Percentiles rank a stretch among this genome's conserved stretches.
Conservation (phyloP, 30 jellyfish, hydroid and myxozoan genomes). For the Cassiopea xamachana region DNA sequence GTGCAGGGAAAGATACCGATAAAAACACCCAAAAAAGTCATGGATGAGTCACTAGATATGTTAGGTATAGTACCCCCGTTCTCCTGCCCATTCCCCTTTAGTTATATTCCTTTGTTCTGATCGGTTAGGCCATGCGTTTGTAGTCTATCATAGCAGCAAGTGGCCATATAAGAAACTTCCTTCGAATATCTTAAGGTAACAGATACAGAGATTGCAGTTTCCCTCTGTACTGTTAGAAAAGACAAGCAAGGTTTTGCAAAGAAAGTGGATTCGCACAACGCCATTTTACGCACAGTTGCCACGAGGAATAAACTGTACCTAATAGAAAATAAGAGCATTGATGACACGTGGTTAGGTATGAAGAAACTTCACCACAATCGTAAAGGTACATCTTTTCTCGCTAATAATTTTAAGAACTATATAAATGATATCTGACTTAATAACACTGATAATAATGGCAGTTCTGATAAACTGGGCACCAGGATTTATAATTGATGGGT, state of each 20-base stretch:
- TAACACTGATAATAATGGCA: conserved; percentile 13
- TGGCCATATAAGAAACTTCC: no score
- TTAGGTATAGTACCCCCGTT: no score
- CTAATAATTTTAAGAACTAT: conserved; percentile 18
- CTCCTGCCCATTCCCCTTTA: no score
- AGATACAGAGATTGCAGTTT: neutral
- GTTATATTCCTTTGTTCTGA: no score
- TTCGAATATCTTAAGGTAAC: no score
- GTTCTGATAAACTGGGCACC: conserved; percentile 13
- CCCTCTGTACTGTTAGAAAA: conserved; percentile 9
- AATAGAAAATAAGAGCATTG: conserved; percentile 2
- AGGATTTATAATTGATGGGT: no score
- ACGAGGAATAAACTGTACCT: neutral
- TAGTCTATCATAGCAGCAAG: no score
- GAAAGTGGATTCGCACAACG: neutral
- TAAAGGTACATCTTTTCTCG: conserved; percentile 6
- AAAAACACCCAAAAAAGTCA: conserved; percentile 1
- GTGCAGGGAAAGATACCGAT: neutral
- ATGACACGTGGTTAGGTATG: conserved; percentile 3
- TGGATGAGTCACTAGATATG: neutral
- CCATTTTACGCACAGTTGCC: neutral
- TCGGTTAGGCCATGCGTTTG: no score
- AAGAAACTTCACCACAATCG: neutral
- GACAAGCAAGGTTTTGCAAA: neutral
- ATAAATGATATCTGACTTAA: neutral